A percentile compares a stretch with the other conserved stretches of the same genome.
Evolutionary conservation across 2,888 invertebrate genomes (phyloP).

Genomic region (Cryptocheilus praepositus): DNA sequence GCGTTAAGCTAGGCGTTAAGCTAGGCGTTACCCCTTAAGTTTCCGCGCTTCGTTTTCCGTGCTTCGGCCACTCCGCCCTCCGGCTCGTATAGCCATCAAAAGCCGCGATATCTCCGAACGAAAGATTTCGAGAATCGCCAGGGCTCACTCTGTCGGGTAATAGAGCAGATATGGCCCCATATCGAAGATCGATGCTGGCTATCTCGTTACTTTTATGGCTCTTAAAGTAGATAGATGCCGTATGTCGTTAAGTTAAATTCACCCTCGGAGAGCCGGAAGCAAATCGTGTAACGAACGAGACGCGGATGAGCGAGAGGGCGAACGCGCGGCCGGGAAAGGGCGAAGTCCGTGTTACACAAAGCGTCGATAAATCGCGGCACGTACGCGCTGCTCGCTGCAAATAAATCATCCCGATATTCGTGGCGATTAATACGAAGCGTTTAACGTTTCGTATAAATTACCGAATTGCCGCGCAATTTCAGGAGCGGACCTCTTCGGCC

Average conservation of each 20-base stretch:
- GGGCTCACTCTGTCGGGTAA: slow-evolving; percentile 27
- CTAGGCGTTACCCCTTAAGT: too few relatives aligned
- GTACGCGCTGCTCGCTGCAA: not conserved
- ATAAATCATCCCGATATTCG: not conserved
- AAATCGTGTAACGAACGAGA: slow-evolving; percentile 4
- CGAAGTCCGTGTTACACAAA: not conserved
- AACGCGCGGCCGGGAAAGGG: slow-evolving; percentile 1
- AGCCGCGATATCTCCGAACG: not conserved
- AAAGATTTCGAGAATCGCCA: slow-evolving; percentile 36
- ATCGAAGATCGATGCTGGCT: slow-evolving; percentile 38
- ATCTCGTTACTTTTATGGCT: slow-evolving; percentile 24
- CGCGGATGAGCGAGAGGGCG: slow-evolving; percentile 15
- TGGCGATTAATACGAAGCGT: too few relatives aligned
- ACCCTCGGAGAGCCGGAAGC: not conserved
- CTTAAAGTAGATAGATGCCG: slow-evolving; percentile 6
- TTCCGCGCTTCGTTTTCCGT: too few relatives aligned
- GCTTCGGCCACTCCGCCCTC: too few relatives aligned
- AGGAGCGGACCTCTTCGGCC: too few relatives aligned
- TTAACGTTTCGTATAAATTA: too few relatives aligned
- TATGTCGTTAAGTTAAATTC: slow-evolving; percentile 10
- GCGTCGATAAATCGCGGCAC: not conserved
- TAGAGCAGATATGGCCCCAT: slow-evolving; percentile 44
- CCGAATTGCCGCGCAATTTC: too few relatives aligned
- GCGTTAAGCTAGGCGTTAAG: too few relatives aligned
- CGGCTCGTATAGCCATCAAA: too few relatives aligned